These are phyloP conservation scores for Drosophila melanica DNA, from an alignment of 1,140 invertebrate genomes.

Conservation along the genomic window DNA sequence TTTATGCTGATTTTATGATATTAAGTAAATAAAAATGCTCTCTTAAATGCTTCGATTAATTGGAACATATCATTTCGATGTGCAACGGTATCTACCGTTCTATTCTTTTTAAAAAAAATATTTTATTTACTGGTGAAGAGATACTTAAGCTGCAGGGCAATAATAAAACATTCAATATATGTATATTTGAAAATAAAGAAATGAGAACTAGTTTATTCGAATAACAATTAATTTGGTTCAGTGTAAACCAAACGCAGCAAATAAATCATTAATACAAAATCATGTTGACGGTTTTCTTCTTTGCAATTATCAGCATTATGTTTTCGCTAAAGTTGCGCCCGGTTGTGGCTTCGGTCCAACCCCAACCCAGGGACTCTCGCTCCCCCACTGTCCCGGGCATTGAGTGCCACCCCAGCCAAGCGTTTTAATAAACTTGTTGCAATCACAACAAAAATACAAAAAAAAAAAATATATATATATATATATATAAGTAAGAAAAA, in stretches of 20 bases:
- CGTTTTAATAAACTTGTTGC: slow-evolving; percentile 79
- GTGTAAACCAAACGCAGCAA: slow-evolving; percentile 22
- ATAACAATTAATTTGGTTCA: slow-evolving; percentile 8
- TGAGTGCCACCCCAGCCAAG: slow-evolving; percentile 16
- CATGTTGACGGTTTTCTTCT: slow-evolving; percentile 70
- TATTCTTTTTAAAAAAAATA: too few relatives aligned
- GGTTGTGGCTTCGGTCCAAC: slow-evolving; percentile 22
- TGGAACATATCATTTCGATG: too few relatives aligned
- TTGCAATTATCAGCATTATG: slow-evolving; percentile 82
- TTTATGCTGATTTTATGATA: too few relatives aligned
- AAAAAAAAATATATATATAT: too few relatives aligned
- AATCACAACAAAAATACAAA: slow-evolving; percentile 33
- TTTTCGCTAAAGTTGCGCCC: slow-evolving; percentile 70
- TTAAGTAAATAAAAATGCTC: too few relatives aligned
- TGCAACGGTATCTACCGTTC: too few relatives aligned
- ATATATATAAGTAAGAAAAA: background rate
- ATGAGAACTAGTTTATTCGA: background rate
- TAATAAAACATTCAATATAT: background rate
- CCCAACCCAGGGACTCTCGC: background rate
- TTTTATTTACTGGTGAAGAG: too few relatives aligned
- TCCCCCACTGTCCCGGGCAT: background rate
- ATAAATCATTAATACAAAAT: slow-evolving; percentile 77
- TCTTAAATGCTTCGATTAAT: too few relatives aligned
- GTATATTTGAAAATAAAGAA: background rate
- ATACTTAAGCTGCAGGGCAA: background rate